Conservation (phyloP, 2,113 vertebrate genomes). For the Vombatus ursinus region DNA sequence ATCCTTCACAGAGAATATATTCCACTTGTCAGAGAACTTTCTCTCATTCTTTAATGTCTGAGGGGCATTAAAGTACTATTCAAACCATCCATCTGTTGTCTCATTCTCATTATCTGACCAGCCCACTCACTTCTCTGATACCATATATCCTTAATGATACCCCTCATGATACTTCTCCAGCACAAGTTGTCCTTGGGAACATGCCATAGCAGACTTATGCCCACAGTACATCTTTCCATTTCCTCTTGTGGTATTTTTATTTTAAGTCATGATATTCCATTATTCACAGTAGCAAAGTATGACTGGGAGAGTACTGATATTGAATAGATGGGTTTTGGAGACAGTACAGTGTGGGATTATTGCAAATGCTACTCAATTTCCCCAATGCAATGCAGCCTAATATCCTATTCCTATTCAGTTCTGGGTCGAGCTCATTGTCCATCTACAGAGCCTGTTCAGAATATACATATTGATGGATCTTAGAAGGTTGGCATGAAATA, state of each 20-base stretch:
- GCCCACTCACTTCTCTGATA: background rate
- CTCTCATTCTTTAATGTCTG: background rate
- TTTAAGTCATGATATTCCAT: background rate
- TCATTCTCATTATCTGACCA: background rate
- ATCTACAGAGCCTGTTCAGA: background rate
- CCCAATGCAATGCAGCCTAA: background rate
- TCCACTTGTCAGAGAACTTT: background rate
- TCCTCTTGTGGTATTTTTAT: background rate
- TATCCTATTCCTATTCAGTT: background rate
- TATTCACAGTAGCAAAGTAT: background rate
- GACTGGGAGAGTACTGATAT: background rate
- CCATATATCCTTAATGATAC: background rate
- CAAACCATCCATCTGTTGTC: background rate
- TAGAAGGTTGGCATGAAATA: background rate
- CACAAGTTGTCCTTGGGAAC: background rate
- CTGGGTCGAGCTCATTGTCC: background rate
- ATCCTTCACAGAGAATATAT: background rate
- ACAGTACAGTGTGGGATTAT: background rate
- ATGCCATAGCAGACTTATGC: background rate
- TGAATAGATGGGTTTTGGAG: background rate
- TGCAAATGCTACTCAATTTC: background rate
- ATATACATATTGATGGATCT: background rate
- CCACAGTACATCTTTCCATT: background rate
- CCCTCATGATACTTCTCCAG: background rate
- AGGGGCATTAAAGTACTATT: background rate